These are phyloP conservation scores for Dolichotis patagonum DNA, from an alignment of 2,113 vertebrate genomes.

Conservation along the genomic window DNA sequence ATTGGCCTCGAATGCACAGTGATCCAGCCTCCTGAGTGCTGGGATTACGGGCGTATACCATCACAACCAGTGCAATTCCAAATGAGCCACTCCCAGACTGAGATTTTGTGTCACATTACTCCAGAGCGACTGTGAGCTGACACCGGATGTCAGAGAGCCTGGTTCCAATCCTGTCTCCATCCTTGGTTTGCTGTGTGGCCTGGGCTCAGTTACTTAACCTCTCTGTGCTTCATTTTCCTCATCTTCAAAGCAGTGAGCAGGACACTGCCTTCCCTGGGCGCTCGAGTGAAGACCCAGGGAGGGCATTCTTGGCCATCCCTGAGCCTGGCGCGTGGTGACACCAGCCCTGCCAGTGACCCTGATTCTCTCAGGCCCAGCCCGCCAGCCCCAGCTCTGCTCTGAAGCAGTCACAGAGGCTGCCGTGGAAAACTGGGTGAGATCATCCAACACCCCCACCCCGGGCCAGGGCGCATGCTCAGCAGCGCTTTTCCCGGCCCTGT, in stretches of 20 bases:
- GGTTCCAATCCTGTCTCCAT: background rate
- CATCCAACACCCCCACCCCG: background rate
- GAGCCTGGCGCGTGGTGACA: accelerated
- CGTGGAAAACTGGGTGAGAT: background rate
- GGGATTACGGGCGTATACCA: background rate
- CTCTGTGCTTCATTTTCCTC: background rate
- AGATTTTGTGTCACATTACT: background rate
- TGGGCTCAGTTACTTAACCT: background rate
- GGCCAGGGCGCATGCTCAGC: background rate
- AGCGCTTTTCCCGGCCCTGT: background rate
- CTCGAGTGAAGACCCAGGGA: background rate
- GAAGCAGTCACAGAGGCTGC: background rate
- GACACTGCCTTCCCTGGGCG: background rate
- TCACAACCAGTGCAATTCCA: background rate
- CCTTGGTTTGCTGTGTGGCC: background rate
- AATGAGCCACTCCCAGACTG: background rate
- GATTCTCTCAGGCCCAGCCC: background rate
- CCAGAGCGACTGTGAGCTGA: background rate
- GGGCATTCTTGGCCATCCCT: background rate
- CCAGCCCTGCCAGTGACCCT: background rate
- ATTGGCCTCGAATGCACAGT: background rate
- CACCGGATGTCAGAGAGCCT: background rate
- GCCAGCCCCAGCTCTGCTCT: background rate
- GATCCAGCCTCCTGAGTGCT: background rate
- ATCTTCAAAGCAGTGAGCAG: background rate